A percentile compares a stretch with the other conserved stretches of the same genome.
Conservation (phyloP, 2,113 vertebrate genomes). For the Otus sunia region DNA sequence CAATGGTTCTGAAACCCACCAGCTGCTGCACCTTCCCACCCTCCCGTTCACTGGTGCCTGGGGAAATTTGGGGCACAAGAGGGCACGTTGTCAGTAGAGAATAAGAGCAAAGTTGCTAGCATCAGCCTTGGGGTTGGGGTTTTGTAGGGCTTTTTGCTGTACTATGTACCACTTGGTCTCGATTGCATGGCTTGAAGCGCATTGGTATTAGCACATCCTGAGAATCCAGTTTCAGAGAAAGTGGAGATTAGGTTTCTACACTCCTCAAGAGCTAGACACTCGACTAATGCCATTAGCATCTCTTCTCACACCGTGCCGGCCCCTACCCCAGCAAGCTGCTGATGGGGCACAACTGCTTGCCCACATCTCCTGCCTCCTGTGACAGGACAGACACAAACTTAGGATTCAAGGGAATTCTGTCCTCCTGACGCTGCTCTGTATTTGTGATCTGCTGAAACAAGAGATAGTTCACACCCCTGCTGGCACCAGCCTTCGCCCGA, state of each 20-base stretch:
- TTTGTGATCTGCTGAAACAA: constrained; percentile 2
- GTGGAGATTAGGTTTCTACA: constrained; percentile 46
- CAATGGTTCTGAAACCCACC: background rate
- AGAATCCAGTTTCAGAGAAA: constrained; percentile 66
- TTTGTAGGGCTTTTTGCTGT: background rate
- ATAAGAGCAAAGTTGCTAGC: background rate
- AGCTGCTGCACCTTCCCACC: background rate
- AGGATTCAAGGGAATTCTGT: background rate
- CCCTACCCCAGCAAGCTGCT: background rate
- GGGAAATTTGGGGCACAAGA: background rate
- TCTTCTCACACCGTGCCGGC: rapidly evolving
- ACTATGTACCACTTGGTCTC: background rate
- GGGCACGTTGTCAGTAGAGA: background rate
- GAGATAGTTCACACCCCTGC: constrained; percentile 41
- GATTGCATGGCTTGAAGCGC: background rate
- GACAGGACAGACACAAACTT: background rate
- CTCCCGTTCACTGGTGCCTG: background rate
- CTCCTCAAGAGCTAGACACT: constrained; percentile 18
- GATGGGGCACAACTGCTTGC: background rate
- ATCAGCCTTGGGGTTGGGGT: background rate
- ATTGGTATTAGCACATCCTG: background rate
- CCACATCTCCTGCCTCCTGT: rapidly evolving
- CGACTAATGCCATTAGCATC: background rate
- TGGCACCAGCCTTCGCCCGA: background rate
- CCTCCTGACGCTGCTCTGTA: background rate